Evolutionary conservation across 2,113 vertebrate genomes (phyloP), one percentile per base, ranked within the genome.

Genomic region (Burhinus bistriatus): DNA sequence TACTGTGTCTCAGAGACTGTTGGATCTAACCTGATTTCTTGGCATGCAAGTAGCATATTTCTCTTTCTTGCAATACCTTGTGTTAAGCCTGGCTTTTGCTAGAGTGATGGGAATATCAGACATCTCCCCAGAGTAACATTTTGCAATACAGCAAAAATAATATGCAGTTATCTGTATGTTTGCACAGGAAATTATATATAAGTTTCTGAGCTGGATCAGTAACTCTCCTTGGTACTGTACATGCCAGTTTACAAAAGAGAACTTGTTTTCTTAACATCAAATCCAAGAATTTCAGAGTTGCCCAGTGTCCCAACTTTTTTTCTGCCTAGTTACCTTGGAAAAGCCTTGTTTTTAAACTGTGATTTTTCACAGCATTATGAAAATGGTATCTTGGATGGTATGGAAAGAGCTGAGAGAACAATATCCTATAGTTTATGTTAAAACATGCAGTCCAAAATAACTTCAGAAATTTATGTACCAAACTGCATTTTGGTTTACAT

Each of bases 21-120:
- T 94, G 80, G 87, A 95, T 97, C 87, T 95, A 97, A 89, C 87
- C 79, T 81, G 68, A 89, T 95, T 94, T 97, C 95, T 95, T 96
- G 97, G 90, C 64, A 84, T 97, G 94, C 70, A 90, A 81, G 77
- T 91, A 72, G 40, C 59, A 76, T 71, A 94, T 95, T 93, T 75
- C 95, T 96, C 88, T 93, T 97, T 59, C 85, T 96, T 95, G 49
- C 66, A 72, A 52, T 93, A 95, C 70, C 76, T 95, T 89, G 44
- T 81, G 58, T 78, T 95, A 95, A 97, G 83, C 73, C 64, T 90
- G 88, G 52, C 75, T 96, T 73, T 59, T 83, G 95, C 44, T 76
- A 82, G 59, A 45, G 69, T 87, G 78, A 91, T 86, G 84, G 89
- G 75, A 93, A 93, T 96, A 97, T 91, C 76, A 96, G 85, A 64